Conservation (phyloP, 2,113 vertebrate species). For the Todiramphus saurophagus region DNA sequence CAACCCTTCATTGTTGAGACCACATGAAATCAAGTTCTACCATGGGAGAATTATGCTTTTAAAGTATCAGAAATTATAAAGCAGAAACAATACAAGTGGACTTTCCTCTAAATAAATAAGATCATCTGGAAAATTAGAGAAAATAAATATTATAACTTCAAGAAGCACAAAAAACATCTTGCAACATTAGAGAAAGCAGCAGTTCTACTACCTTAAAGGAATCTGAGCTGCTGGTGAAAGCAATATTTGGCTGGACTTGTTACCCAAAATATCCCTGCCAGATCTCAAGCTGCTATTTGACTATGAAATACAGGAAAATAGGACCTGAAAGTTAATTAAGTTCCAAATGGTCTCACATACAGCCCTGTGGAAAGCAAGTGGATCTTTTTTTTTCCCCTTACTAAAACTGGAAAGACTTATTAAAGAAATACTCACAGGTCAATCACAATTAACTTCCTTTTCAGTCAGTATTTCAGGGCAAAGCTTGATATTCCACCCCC, state of each 20-base stretch:
- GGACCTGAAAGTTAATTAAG: background rate
- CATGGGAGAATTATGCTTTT: background rate
- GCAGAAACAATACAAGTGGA: background rate
- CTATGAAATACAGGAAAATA: background rate
- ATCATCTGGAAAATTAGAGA: background rate
- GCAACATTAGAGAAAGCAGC: background rate
- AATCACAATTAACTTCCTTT: background rate
- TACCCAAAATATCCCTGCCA: background rate
- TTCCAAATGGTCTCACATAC: background rate
- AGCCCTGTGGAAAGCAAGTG: background rate
- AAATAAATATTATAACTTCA: background rate
- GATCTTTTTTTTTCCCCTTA: background rate
- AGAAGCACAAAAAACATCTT: background rate
- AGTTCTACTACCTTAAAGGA: background rate
- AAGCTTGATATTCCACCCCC: background rate
- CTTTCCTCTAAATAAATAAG: background rate
- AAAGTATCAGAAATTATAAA: background rate
- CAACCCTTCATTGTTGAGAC: background rate
- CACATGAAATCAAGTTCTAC: background rate
- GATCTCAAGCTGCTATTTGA: background rate
- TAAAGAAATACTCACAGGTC: background rate
- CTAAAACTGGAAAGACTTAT: too few species aligned
- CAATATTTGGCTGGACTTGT: background rate
- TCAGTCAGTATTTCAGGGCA: background rate
- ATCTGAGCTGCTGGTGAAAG: background rate